A percentile compares a stretch with the other conserved stretches of the same genome.
These are phyloP conservation scores for Apolygus lucorum DNA, from an alignment of 1,140 invertebrate genomes.

Conservation along the genomic window DNA sequence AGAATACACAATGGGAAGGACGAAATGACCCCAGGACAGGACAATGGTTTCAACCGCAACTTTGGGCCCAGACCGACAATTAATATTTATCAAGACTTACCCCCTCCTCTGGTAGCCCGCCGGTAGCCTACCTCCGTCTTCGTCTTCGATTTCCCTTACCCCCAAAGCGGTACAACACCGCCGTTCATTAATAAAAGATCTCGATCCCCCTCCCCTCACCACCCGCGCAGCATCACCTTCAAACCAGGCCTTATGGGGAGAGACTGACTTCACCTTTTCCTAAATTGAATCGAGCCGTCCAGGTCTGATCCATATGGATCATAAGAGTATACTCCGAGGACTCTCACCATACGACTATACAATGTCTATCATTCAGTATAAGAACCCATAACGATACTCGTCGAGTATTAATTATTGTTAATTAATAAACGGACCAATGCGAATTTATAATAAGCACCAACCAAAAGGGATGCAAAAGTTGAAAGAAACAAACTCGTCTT, in stretches of 20 bases:
- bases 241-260: neutral
- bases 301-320: neutral
- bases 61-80: slow-evolving; percentile 22
- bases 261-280: neutral
- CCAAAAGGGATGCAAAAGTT: no score
- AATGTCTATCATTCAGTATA: no score
- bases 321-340: no score
- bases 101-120: neutral
- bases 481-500: no score
- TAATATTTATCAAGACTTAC: slow-evolving; percentile 23
- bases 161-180: slow-evolving; percentile 22
- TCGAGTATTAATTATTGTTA: no score
- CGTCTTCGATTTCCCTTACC: neutral
- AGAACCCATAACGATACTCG: no score
- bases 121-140: neutral
- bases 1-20: slow-evolving; percentile 20
- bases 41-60: slow-evolving; percentile 15
- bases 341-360: no score
- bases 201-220: neutral
- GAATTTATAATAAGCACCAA: no score
- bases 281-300: neutral
- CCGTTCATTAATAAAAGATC: slow-evolving; percentile 22
- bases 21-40: slow-evolving; percentile 22
- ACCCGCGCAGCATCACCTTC: neutral
- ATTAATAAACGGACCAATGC: no score